These are phyloP conservation scores for Paralichthys olivaceus DNA, from an alignment of 2,113 vertebrate species.

Conservation along the genomic window DNA sequence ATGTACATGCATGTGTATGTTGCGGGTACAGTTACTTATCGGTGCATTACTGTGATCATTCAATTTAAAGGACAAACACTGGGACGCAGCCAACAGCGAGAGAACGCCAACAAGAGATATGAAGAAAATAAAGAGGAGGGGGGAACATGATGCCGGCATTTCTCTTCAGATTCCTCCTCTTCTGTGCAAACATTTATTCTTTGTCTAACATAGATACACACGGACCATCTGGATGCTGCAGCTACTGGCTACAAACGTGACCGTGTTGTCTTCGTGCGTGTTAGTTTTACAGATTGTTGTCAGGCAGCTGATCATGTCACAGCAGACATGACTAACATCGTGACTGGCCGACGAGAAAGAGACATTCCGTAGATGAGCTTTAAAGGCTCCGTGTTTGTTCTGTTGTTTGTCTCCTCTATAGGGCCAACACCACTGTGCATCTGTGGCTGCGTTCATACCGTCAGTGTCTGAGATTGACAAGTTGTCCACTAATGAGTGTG, in stretches of 20 bases:
- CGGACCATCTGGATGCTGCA: slow-evolving; percentile 38
- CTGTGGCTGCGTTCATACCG: slow-evolving; percentile 22
- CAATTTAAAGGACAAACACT: slow-evolving; percentile 65
- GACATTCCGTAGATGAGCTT: slow-evolving; percentile 25
- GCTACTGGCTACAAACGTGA: slow-evolving; percentile 14
- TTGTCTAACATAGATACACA: slow-evolving; percentile 41
- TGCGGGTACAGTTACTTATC: slow-evolving; percentile 34
- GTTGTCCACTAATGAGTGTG: slow-evolving; percentile 46
- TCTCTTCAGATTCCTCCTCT: slow-evolving; percentile 24
- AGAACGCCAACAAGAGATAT: slow-evolving; percentile 26
- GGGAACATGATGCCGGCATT: slow-evolving; percentile 24
- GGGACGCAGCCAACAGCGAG: slow-evolving; percentile 26
- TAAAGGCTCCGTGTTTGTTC: slow-evolving; percentile 15
- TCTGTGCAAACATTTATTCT: slow-evolving; percentile 46
- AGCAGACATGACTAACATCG: slow-evolving; percentile 25
- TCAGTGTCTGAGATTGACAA: slow-evolving; percentile 34
- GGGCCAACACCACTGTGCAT: slow-evolving; percentile 30
- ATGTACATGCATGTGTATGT: neutral
- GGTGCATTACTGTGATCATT: slow-evolving; percentile 50
- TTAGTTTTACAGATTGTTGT: slow-evolving; percentile 41
- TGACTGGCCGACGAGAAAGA: slow-evolving; percentile 45
- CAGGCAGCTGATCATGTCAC: slow-evolving; percentile 11
- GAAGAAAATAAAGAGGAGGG: slow-evolving; percentile 18
- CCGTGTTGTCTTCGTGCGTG: slow-evolving; percentile 25
- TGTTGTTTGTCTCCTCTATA: slow-evolving; percentile 4